Conservation (phyloP, 2,113 vertebrate species). For the Pseudopodoces humilis region DNA sequence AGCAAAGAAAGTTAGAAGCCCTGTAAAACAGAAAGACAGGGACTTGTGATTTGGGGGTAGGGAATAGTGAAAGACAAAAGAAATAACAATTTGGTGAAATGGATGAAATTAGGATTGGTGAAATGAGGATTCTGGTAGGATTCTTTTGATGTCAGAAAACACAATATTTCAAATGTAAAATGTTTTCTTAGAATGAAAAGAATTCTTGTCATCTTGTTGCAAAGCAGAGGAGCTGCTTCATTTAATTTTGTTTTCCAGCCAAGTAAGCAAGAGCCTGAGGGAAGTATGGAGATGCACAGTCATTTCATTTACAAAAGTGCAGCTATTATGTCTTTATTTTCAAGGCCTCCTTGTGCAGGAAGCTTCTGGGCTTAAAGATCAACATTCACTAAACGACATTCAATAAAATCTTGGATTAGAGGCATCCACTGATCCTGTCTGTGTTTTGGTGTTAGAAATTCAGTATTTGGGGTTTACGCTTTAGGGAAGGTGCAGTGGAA, state of each 20-base stretch:
- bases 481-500: neutral
- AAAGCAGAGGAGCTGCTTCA: neutral
- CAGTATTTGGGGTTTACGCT: neutral
- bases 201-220: neutral
- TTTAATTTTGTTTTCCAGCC: conserved; percentile 4
- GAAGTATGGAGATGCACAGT: neutral
- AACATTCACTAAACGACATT: neutral
- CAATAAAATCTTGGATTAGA: neutral
- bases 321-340: neutral
- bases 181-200: neutral
- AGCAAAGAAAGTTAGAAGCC: neutral
- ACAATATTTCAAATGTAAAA: neutral
- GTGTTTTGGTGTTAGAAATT: neutral
- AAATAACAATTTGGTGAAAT: neutral
- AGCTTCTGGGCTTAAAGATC: neutral
- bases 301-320: neutral
- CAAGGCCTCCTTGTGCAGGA: neutral
- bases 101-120: neutral
- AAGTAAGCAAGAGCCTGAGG: neutral
- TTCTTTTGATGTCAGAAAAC: neutral
- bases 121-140: neutral
- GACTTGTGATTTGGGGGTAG: neutral
- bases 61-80: neutral
- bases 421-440: neutral
- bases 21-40: neutral